These are phyloP conservation scores for Trypoxylus dichotomus DNA, from an alignment of 1,140 invertebrate species.

Conservation along the genomic window DNA sequence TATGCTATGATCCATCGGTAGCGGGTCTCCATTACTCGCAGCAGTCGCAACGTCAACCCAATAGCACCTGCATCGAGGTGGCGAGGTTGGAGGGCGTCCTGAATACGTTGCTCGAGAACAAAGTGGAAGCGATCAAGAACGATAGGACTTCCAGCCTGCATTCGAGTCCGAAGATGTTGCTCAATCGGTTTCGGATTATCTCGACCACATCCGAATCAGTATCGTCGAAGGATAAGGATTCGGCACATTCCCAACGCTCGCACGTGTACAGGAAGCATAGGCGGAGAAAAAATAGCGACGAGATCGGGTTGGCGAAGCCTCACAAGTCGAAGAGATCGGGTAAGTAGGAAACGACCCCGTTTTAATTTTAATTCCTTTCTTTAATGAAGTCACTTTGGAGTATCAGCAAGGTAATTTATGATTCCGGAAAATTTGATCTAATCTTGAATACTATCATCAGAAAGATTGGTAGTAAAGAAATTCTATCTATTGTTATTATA, in stretches of 20 bases:
- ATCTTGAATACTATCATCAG: too few species aligned
- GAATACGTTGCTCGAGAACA: constrained; percentile 66
- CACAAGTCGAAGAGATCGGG: constrained; percentile 27
- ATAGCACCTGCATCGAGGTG: constrained; percentile 54
- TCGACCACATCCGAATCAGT: constrained; percentile 39
- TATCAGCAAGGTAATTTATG: too few species aligned
- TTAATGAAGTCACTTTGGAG: too few species aligned
- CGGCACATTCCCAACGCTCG: constrained; percentile 21
- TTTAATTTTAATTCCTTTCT: too few species aligned
- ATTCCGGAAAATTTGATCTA: too few species aligned
- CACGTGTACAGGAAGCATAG: constrained; percentile 33
- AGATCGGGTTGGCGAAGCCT: constrained; percentile 21
- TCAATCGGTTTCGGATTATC: constrained; percentile 46
- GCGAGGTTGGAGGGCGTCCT: constrained; percentile 66
- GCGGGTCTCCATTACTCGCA: background rate
- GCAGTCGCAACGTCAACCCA: constrained; percentile 14
- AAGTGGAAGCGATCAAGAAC: constrained; percentile 54
- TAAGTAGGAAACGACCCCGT: background rate
- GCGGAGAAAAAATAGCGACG: constrained; percentile 28
- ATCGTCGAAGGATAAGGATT: constrained; percentile 38
- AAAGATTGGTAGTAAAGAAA: too few species aligned
- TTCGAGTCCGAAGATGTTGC: constrained; percentile 46
- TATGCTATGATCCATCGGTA: constrained; percentile 45
- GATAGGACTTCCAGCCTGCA: constrained; percentile 44
- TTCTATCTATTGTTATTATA: too few species aligned